phyloP scores from a whole-genome alignment of 2,113 vertebrate genomes.

The Caranx ignobilis region DNA sequence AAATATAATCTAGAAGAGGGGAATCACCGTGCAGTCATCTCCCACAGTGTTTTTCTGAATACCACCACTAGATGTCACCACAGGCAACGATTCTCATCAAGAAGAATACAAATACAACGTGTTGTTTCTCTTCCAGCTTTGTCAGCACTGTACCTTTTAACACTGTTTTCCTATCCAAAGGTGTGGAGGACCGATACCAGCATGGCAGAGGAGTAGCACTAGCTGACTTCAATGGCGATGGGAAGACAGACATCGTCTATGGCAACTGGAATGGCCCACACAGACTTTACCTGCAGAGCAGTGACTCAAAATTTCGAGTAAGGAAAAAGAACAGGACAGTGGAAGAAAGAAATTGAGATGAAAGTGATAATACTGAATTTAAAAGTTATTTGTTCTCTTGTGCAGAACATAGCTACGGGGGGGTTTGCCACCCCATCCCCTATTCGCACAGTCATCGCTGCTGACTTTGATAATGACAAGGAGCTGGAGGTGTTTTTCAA shows the following conservation, averaged over 20 bases:
- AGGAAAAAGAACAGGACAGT: slow-evolving; percentile 40
- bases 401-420: slow-evolving; percentile 89
- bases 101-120: not conserved
- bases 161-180: slow-evolving; percentile 65
- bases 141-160: not conserved
- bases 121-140: not conserved
- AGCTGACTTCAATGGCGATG: slow-evolving; percentile 93
- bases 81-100: not conserved
- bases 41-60: not conserved
- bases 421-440: slow-evolving; percentile 91
- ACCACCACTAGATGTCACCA: not conserved
- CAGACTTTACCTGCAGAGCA: slow-evolving; percentile 91
- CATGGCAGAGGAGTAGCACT: slow-evolving; percentile 92
- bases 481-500: slow-evolving; percentile 96
- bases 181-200: slow-evolving; percentile 89
- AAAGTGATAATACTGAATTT: not conserved
- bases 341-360: not conserved
- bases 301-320: slow-evolving; percentile 88
- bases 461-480: slow-evolving; percentile 94
- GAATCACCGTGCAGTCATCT: not conserved
- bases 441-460: slow-evolving; percentile 90
- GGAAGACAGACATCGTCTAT: slow-evolving; percentile 92
- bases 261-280: slow-evolving; percentile 97
- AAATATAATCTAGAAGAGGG: too few species aligned
- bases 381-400: slow-evolving; percentile 28